Percentiles rank a stretch among this genome's conserved stretches.
Evolutionary conservation across 2,113 vertebrate genomes (phyloP).

Genomic region (Peromyscus polionotus): DNA sequence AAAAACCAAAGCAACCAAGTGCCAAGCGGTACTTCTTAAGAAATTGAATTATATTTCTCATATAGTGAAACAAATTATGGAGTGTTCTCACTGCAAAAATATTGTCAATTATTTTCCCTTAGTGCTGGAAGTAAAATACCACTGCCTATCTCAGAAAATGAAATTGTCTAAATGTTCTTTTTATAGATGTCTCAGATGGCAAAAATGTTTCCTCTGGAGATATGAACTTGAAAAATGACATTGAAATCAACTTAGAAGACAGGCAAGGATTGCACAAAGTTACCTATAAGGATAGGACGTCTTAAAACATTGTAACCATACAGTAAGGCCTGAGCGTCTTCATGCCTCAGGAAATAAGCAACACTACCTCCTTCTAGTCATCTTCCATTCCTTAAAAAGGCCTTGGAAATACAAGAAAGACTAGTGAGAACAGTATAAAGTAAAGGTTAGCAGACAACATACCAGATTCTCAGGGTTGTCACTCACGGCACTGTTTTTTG

Average conservation of each 20-base stretch:
- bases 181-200: neutral
- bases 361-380: neutral
- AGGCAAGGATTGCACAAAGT: neutral
- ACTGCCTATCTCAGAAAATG: conserved; percentile 15
- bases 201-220: neutral
- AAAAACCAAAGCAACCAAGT: neutral
- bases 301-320: neutral
- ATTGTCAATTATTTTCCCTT: conserved; percentile 33
- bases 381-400: neutral
- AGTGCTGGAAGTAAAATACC: conserved; percentile 10
- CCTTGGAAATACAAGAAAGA: neutral
- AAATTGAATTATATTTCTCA: conserved; percentile 48
- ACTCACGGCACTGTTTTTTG: neutral
- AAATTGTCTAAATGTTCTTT: conserved; percentile 43
- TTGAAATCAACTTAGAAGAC: conserved; percentile 35
- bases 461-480: neutral
- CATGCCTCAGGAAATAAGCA: neutral
- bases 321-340: neutral
- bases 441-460: neutral
- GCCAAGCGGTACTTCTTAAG: neutral
- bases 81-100: conserved; percentile 1
- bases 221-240: conserved; percentile 37
- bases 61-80: conserved; percentile 41
- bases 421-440: neutral
- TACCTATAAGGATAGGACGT: neutral